Base-by-base conservation (phyloP, 2,888 invertebrate species). In the Thecophora atra region DNA sequence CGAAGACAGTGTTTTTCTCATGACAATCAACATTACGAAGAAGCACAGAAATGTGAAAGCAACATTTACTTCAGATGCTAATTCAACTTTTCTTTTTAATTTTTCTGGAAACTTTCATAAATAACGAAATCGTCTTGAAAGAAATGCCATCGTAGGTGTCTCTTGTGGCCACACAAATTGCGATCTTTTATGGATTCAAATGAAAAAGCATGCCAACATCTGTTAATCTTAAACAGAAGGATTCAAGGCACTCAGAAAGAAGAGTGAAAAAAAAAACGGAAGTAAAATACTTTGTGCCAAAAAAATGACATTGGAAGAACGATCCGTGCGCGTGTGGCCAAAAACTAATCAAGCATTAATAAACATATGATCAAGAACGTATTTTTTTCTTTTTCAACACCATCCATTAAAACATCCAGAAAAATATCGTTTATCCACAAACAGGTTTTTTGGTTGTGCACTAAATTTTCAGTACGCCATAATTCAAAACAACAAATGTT, bases 301-400 rank as follows among this genome's bases (percentile, higher is more conserved):
- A 7, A 13, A 44, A 37, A 54, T 54, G n/a, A 11, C 47, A 30
- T 60, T 60, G 17, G 11, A 28, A 19, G 13, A 63, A 54, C 19
- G 71, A 69, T 58, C 74, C 73, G 78, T 79, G 78, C 83, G 83
- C 84, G 84, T 83, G 84, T 83, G 83, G 83, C 78, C 84, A 79
- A 67, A 77, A 79, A 71, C 73, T 80, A 84, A 81, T 82, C 80
- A 83, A 84, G 84, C 81, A 83, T 81, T 81, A 78, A 81, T 78
- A 79, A 79, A 74, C 28, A 54, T 51, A 62, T 47, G 15, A 62
- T 30, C 69, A 44, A 54, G 47, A 69, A 62, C 51, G 60, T 69
- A 62, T 60, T 60, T 67, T 21, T 19, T n/a, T 26, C 37, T 26
- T 67, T 11, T 52, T 8, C 52, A 52, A 52, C 52, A 52, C n/a